Base-by-base conservation (phyloP, 2,797 vertebrate species). In the Merluccius polli region DNA sequence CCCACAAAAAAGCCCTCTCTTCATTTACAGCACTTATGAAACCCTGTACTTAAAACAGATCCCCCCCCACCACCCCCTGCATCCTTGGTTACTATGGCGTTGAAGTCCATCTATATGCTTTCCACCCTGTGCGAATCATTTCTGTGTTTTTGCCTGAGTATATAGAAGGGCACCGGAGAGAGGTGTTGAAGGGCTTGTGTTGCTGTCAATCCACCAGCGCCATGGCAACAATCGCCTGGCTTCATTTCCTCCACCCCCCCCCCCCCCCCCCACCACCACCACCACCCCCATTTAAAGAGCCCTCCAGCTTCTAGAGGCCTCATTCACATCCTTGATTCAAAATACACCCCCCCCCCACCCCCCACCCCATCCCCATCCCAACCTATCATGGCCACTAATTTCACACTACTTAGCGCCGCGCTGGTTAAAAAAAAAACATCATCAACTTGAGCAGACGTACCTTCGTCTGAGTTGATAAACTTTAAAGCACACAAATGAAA, bases 281-380 rank as follows among this genome's bases (percentile, higher is more conserved):
- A 38, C 18, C 44, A 15, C 15, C 15, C 16, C 41, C 41, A 79
- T 87, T 91, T 82, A 83, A 77, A 92, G 90, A 41, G 85, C 87
- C 87, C 86, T 91, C 36, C 41, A 89, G 88, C 86, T 76, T 85
- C 77, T 73, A 92, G 90, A 86, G 90, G 86, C 88, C 87, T 92
- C 89, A 83, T 85, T 87, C 82, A 70, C 81, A 71, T 79, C 81
- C 90, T 90, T 78, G 80, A 90, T 84, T 90, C 81, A 32, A 85
- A 91, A 91, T 90, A 15, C 15, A 15, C 9, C 44, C 15, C 44
- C 44, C 13, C 33, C 33, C 3, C 33, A 3, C 33, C 33, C 33
- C 33, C 3, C 33, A 35, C 33, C n/a, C n/a, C n/a, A n/a, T n/a
- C n/a, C n/a, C 84, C 13, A 85, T 75, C 80, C 84, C 79, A 82